Evolutionary conservation across 2,888 invertebrate species (phyloP), one percentile per base, ranked within the genome.

Genomic region (Formica aserva): DNA sequence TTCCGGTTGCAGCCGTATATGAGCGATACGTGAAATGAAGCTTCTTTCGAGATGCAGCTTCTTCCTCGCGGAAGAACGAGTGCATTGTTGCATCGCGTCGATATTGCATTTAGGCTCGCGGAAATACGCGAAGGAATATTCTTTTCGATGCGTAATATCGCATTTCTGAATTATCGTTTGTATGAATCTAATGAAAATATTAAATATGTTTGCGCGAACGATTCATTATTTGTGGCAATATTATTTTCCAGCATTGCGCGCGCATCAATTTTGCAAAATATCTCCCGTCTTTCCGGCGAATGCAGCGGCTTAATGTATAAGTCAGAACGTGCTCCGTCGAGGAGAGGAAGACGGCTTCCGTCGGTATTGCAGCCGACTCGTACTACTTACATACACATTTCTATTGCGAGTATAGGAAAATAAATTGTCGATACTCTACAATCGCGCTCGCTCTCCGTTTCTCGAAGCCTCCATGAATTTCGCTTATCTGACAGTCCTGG

Each of bases 401-500:
- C 60, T 72, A 80, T 45, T 32, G 72, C 72, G 13, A 32, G 57
- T 55, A 55, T 32, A 41, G 72, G 71, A 80, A 72, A 80, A 80
- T 72, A 80, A 80, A 71, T 71, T 45, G 60, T 60, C 78, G 72
- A 69, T 71, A 45, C 52, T 52, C n/a, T 52, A 52, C 60, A 35
- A 71, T 71, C 78, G 72, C 45, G 72, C 69, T 26, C 72, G 55
- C 48, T 67, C 67, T 29, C 41, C 41, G 55, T 52, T 67, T 45
- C 65, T 35, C 72, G 69, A 57, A 65, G 60, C 65, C 69, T 45
- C 65, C 63, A 57, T 60, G 65, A 69, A 80, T 69, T 62, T 69
- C 60, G 32, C 62, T 86, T 72, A 81, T 84, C 84, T 63, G 84
- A 82, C 57, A 29, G 55, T 66, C n/a, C 11, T 57, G 11, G 63